These are phyloP conservation scores for Muscina levida DNA, from an alignment of 2,888 invertebrate genomes.

Conservation along the genomic window DNA sequence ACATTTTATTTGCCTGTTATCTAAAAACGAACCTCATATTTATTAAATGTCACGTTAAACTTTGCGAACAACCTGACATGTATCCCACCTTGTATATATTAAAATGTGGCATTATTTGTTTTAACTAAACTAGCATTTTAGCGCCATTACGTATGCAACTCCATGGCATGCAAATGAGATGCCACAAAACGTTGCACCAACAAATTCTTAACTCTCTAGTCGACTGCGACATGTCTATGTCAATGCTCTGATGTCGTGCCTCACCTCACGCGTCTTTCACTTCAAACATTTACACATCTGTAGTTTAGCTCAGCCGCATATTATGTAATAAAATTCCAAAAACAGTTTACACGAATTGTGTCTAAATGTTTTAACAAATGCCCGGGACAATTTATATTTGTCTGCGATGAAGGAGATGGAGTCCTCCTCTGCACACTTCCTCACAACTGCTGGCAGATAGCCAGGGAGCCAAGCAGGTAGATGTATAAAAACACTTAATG, in stretches of 20 bases:
- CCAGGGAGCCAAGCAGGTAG: too few species aligned
- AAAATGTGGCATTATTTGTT: too few species aligned
- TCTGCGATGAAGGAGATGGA: background rate
- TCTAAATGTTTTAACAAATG: constrained; percentile 30
- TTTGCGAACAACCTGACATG: too few species aligned
- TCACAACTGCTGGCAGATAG: background rate
- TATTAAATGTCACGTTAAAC: too few species aligned
- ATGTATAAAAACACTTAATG: background rate
- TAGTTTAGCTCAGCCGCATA: constrained; percentile 9
- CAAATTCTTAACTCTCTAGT: constrained; percentile 24
- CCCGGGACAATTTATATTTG: constrained; percentile 9
- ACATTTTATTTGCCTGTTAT: too few species aligned
- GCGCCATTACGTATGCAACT: constrained; percentile 42
- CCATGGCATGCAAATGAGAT: constrained; percentile 51
- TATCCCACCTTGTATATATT: too few species aligned
- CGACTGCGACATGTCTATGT: background rate
- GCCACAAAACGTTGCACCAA: constrained; percentile 24
- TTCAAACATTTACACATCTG: background rate
- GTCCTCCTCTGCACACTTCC: background rate
- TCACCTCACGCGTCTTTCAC: background rate
- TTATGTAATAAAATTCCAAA: constrained; percentile 44
- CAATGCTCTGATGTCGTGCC: background rate
- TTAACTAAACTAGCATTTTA: too few species aligned
- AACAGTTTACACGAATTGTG: constrained; percentile 36
- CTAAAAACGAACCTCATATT: too few species aligned